Conservation (phyloP, 1,140 invertebrate species). For the Brachionus manjavacas region DNA sequence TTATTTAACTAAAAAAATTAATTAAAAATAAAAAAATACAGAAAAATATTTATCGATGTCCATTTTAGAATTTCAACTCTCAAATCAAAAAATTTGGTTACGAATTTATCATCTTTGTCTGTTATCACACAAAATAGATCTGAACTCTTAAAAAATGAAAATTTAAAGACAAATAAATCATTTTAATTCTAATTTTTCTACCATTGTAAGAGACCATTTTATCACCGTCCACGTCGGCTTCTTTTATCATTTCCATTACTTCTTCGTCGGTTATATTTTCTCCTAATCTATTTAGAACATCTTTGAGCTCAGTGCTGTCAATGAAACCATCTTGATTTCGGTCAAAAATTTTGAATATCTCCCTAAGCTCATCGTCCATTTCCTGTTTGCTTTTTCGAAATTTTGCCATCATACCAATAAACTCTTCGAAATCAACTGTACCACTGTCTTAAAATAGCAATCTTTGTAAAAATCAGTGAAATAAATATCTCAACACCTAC, state of each 20-base stretch:
- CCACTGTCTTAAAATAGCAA: constrained; percentile 9
- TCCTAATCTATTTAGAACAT: constrained; percentile 8
- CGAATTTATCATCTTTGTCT: neutral
- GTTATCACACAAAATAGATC: constrained; percentile 17
- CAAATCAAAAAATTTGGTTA: neutral
- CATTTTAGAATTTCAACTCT: neutral
- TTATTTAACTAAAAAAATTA: too few relatives aligned
- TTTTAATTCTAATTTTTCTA: neutral
- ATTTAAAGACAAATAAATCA: neutral
- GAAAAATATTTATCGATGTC: too few relatives aligned
- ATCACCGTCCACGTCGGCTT: constrained; percentile 31
- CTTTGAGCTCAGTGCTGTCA: constrained; percentile 17
- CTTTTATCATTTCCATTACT: constrained; percentile 40
- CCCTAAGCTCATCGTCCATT: constrained; percentile 12
- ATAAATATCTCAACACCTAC: constrained; percentile 18
- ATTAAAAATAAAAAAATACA: too few relatives aligned
- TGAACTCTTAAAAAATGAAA: neutral
- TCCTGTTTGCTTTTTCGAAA: constrained; percentile 7
- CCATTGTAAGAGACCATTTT: constrained; percentile 18
- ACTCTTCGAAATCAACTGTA: constrained; percentile 40
- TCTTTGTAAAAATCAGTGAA: neutral
- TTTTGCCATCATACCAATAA: constrained; percentile 41
- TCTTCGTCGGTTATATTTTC: constrained; percentile 37
- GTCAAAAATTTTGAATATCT: constrained; percentile 42
- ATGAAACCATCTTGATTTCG: constrained; percentile 43